phyloP scores from a whole-genome alignment of 2,797 vertebrate genomes.

The Dallia pectoralis region DNA sequence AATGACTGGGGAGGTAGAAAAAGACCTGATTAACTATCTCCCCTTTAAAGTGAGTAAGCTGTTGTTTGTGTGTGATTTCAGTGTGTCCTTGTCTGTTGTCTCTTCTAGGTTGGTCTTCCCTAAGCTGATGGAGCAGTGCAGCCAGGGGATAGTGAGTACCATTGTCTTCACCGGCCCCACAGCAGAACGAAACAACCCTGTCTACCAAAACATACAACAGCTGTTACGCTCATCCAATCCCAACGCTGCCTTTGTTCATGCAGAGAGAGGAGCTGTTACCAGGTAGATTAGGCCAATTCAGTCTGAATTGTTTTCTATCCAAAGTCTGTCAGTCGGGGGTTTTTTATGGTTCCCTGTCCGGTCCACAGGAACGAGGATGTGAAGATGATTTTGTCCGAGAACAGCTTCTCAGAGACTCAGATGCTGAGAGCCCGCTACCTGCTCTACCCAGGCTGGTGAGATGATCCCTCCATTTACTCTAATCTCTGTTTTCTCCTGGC shows the following conservation, averaged over 20 bases:
- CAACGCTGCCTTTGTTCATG: slow-evolving; percentile 82
- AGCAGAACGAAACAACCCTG: slow-evolving; percentile 82
- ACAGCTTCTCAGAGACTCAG: slow-evolving; percentile 83
- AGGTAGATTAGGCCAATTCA: slow-evolving; percentile 72
- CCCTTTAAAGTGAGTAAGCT: neutral
- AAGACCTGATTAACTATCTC: no score
- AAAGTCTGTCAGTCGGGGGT: neutral
- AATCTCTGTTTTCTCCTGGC: neutral
- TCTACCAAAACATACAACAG: slow-evolving; percentile 84
- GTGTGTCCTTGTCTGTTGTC: slow-evolving; percentile 17
- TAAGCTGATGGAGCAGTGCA: slow-evolving; percentile 95
- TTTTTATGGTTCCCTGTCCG: neutral
- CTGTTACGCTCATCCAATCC: slow-evolving; percentile 90
- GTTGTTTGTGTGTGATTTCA: neutral
- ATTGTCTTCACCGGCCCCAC: slow-evolving; percentile 88
- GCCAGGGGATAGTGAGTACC: slow-evolving; percentile 92
- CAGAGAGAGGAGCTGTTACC: slow-evolving; percentile 86
- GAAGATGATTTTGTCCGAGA: slow-evolving; percentile 86
- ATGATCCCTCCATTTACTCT: neutral
- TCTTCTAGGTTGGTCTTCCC: slow-evolving; percentile 86
- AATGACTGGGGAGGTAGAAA: no score
- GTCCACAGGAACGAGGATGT: slow-evolving; percentile 86
- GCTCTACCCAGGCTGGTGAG: slow-evolving; percentile 95
- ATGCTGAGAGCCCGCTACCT: slow-evolving; percentile 92
- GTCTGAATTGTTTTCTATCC: neutral